Conservation (phyloP, 2,797 vertebrate species). For the Chelon labrosus region DNA sequence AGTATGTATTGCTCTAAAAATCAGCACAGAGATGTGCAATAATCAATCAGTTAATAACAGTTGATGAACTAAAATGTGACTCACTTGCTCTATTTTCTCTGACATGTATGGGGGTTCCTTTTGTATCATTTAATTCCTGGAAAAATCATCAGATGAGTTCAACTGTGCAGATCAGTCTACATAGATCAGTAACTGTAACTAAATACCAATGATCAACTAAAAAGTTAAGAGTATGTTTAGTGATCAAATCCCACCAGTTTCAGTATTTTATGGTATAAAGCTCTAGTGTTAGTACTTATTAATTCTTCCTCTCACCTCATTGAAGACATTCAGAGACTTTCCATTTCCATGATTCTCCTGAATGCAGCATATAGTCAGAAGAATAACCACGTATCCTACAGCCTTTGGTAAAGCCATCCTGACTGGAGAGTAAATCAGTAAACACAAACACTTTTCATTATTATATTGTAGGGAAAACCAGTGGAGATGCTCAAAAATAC, state of each 20-base stretch:
- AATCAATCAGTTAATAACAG: too few species aligned
- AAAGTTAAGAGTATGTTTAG: neutral
- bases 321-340: neutral
- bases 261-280: neutral
- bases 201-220: too few species aligned
- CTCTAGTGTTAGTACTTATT: neutral
- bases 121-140: constrained; percentile 12
- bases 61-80: constrained; percentile 5
- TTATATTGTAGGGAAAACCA: too few species aligned
- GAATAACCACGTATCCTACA: constrained; percentile 9
- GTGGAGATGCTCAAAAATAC: too few species aligned
- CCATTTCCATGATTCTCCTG: constrained; percentile 23
- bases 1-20: too few species aligned
- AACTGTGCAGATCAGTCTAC: neutral
- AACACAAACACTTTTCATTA: neutral
- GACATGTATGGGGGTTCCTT: neutral
- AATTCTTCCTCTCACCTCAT: constrained; percentile 27
- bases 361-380: constrained; percentile 41
- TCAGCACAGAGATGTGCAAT: too few species aligned
- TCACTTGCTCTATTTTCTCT: constrained; percentile 55
- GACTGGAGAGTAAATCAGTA: constrained; percentile 24
- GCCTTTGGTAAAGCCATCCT: constrained; percentile 45
- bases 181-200: too few species aligned
- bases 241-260: neutral
- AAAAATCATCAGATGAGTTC: neutral